Evolutionary conservation across 2,797 vertebrate genomes (phyloP).

Genomic region (Setipinna tenuifilis): DNA sequence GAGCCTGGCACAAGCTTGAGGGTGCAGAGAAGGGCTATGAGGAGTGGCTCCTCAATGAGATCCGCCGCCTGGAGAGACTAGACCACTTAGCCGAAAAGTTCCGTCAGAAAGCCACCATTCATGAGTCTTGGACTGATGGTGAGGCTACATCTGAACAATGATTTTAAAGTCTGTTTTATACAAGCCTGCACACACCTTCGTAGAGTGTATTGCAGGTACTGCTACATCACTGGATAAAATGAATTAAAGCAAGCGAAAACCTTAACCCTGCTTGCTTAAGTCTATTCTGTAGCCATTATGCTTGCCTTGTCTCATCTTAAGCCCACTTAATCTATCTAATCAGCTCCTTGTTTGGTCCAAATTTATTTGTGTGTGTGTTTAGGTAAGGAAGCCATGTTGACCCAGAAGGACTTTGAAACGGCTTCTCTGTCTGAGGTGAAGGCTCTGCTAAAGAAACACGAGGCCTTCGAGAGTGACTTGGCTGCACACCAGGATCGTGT

Average conservation of each 20-base stretch:
- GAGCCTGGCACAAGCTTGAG: conserved; percentile 88
- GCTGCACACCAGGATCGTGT: conserved; percentile 94
- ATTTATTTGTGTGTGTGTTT: neutral
- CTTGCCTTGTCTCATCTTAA: too few relatives aligned
- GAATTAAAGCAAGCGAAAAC: too few relatives aligned
- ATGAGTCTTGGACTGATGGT: conserved; percentile 93
- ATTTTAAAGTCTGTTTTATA: too few relatives aligned
- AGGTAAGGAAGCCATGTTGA: conserved; percentile 92
- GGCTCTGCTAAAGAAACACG: conserved; percentile 91
- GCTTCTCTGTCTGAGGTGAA: conserved; percentile 91
- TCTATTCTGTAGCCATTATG: too few relatives aligned
- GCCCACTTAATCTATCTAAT: neutral
- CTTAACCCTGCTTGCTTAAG: too few relatives aligned
- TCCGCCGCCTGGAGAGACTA: conserved; percentile 88
- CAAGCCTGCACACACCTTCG: too few relatives aligned
- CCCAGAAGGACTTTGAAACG: conserved; percentile 87
- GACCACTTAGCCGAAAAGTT: conserved; percentile 95
- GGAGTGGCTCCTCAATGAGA: conserved; percentile 94
- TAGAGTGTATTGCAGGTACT: too few relatives aligned
- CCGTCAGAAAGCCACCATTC: conserved; percentile 92
- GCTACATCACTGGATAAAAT: too few relatives aligned
- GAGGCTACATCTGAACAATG: neutral
- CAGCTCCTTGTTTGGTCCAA: neutral
- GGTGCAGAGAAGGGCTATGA: conserved; percentile 93
- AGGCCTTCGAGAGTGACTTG: too few relatives aligned